Base-by-base conservation (phyloP, 2,113 vertebrate species). In the Myrmecobius fasciatus region DNA sequence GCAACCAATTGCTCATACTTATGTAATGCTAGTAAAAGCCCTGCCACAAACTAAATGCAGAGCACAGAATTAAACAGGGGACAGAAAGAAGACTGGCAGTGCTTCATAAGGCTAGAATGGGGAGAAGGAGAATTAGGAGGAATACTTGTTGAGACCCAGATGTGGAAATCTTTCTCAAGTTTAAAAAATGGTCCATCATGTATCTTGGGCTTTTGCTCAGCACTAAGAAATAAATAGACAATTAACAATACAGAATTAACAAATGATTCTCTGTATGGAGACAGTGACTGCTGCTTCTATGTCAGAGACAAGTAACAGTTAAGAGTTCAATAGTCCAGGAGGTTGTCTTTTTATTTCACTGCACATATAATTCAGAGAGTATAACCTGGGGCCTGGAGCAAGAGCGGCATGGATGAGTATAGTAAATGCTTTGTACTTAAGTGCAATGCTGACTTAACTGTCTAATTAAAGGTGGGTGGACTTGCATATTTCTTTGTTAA, bases 351-450 rank as follows among this genome's bases (percentile, higher is more conserved):
- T 46, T 46, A 31, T 49, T 3, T 49, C 89, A 91, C 91, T 91
- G 88, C 93, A 51, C 12, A 22, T 10, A 24, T n/a, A 24, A 36
- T 52, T 52, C 17, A 36, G n/a, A 0, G 0, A 52, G 28, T 28
- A 20, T 75, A 51, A 10, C 7, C 31, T 47, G 22, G 48, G 14
- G 36, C 49, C 31, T 25, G 56, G 36, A 52, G n/a, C 22, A 6
- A 89, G 48, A 51, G 5, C 14, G 17, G n/a, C 26, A 43, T 54
- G 36, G 36, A 22, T 25, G 36, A 92, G 36, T 51, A 49, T 56
- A 49, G 36, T 48, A 47, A 60, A 75, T 52, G 91, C 52, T 92
- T 91, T 94, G 36, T 25, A 92, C 53, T 90, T 92, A 92, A 47
- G 94, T 54, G 31, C 89, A 8, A 56, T 46, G 83, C n/a, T 93